phyloP scores from a whole-genome alignment of 64 coral and sea anemone species.

The Stylophora pistillata region DNA sequence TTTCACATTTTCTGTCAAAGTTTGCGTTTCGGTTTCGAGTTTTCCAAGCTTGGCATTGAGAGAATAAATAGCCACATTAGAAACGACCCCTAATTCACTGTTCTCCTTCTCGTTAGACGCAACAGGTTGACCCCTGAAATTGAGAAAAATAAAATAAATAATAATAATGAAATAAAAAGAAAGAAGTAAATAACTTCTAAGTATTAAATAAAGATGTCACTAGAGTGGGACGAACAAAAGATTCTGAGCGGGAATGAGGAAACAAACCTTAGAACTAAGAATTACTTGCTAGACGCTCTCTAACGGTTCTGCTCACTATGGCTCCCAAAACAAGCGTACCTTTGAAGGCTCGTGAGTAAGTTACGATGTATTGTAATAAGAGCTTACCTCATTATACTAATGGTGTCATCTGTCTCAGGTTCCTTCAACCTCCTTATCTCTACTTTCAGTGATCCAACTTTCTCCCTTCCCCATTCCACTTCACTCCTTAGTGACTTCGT shows the following conservation, averaged over 20 bases:
- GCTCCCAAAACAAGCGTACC: not conserved
- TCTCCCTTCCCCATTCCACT: conserved; percentile 35
- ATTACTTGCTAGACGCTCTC: no score
- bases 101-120: not conserved
- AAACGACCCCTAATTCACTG: conserved; percentile 43
- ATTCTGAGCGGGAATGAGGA: no score
- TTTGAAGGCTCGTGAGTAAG: not conserved
- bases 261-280: no score
- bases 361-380: not conserved
- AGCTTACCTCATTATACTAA: conserved; percentile 9
- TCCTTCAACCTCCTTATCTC: conserved; percentile 44
- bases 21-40: conserved; percentile 23
- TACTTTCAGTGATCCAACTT: conserved; percentile 28
- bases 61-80: conserved; percentile 50
- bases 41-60: conserved; percentile 59
- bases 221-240: no score
- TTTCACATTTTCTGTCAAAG: conserved; percentile 20
- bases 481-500: conserved; percentile 13
- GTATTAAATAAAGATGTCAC: no score
- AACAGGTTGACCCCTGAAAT: conserved; percentile 19
- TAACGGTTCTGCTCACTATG: not conserved
- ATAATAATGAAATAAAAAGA: no score
- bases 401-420: conserved; percentile 29
- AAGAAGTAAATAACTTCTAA: no score
- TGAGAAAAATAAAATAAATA: not conserved